Base-by-base conservation (phyloP, 2,797 vertebrate species). In the Acanthurus leucopareius region DNA sequence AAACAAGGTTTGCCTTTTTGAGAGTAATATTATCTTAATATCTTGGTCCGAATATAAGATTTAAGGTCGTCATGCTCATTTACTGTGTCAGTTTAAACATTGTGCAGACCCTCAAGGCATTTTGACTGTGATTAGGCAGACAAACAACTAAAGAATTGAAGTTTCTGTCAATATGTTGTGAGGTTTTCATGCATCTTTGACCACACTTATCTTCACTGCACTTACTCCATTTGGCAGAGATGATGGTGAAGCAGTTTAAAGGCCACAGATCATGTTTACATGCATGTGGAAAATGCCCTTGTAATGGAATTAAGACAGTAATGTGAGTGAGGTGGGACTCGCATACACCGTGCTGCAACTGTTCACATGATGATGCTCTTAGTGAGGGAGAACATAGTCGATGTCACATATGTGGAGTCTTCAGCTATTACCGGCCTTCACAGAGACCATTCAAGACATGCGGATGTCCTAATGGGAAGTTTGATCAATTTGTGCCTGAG, bases 341-440 rank as follows among this genome's bases (percentile, higher is more conserved):
- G 2, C 70, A 38, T 15, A 9, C 47, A 15, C 44, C 58, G 28
- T 53, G 42, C 51, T 14, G 19, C 16, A 48, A 25, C 53, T 74
- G 51, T 69, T 78, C 35, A 48, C 17, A 44, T 56, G 67, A 77
- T 67, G 54, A 56, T 60, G 67, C 56, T 45, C 19, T 82, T 47
- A 75, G 69, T 40, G 42, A 61, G 35, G 79, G 45, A 61, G 58
- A 63, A 40, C 44, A 52, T 8, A 28, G 66, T 17, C 58, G 19
- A 15, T 48, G 16, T 35, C 38, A 58, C 17, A 7, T 8, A 54
- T 56, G 22, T 42, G 8, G 28, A 68, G 40, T 22, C 48, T 63
- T 69, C 42, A 66, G 70, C 49, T 78, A 15, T 78, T 75, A 78
- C 51, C 52, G 57, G 58, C 64, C 58, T 79, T 84, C 44, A 1